Evolutionary conservation across 1,140 invertebrate species (phyloP), one percentile per base, ranked within the genome.

Genomic region (Lasaia peninsularis): DNA sequence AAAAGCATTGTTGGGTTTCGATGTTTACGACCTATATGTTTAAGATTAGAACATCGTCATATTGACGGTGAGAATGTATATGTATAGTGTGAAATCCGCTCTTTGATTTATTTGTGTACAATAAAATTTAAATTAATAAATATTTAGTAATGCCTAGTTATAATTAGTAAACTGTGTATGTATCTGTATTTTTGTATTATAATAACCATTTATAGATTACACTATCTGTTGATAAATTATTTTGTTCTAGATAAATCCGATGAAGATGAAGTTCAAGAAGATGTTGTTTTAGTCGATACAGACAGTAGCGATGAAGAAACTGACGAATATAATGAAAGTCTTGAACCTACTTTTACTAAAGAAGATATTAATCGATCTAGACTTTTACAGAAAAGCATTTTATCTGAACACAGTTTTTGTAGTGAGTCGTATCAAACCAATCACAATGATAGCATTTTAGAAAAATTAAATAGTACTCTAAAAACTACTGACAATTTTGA

Each of bases 301-400:
- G 78, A 79, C 34, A 53, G 58, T 2, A 60, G 64, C 12, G 72
- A 79, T 8, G 74, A 68, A 16, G 78, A 82, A 6, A 63, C 57
- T 14, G 77, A 81, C 21, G 58, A 65, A 0, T 67, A 64, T 28
- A 79, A 82, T 14, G 77, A 83, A 21, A 80, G 77, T 21, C 56
- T 87, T 9, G 80, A 85, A 62, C 84, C 84, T 0, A 71, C 73
- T 0, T 79, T 86, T 35, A 82, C 62, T 21, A 82, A 76, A 35
- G 79, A 80, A 51, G 67, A 80, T 6, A 67, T 79, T 7, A 81
- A 80, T 48, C 60, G 67, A 34, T 75, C 71, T 21, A 70, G 56
- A 65, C 53, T 77, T 10, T 48, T 69, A 12, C 52, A 58, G 50
- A 62, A 72, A 35, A 80, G 69, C 52, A 11, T 71, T 11, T 33